Percentiles rank a stretch among this genome's conserved stretches.
Conservation (phyloP, 37 sponge, comb jelly and placozoan species). For the Theonella swinhoei region DNA sequence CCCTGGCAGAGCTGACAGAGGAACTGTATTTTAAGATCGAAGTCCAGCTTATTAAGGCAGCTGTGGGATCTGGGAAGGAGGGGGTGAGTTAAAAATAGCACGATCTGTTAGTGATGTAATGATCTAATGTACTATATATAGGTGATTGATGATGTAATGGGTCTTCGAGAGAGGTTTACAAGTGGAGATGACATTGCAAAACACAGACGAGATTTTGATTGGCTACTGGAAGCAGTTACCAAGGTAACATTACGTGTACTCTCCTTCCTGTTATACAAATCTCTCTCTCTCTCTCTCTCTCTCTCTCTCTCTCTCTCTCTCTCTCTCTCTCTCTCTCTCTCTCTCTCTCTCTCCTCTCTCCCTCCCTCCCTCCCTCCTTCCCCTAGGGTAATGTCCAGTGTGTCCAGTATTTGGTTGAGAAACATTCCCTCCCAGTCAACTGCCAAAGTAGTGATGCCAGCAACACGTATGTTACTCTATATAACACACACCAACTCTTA, state of each 20-base stretch:
- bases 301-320: background rate
- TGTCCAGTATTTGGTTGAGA: constrained; percentile 48
- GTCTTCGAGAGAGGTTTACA: constrained; percentile 17
- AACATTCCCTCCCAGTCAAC: constrained; percentile 40
- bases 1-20: constrained; percentile 21
- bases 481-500: background rate
- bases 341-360: background rate
- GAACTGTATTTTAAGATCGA: constrained; percentile 20
- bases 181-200: constrained; percentile 15
- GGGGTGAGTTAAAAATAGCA: constrained; percentile 8
- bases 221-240: constrained; percentile 65
- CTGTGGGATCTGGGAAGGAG: constrained; percentile 4
- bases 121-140: background rate
- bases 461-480: constrained; percentile 38
- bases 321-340: background rate
- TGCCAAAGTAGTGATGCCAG: constrained; percentile 31
- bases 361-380: background rate
- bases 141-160: constrained; percentile 21
- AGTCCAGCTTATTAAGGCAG: constrained; percentile 26
- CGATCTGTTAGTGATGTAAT: background rate
- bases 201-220: constrained; percentile 59
- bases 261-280: background rate
- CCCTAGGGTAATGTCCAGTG: constrained; percentile 41
- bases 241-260: constrained; percentile 45
- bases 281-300: background rate